phyloP scores from a whole-genome alignment of 1,140 invertebrate species.

The Harpegnathos saltator region DNA sequence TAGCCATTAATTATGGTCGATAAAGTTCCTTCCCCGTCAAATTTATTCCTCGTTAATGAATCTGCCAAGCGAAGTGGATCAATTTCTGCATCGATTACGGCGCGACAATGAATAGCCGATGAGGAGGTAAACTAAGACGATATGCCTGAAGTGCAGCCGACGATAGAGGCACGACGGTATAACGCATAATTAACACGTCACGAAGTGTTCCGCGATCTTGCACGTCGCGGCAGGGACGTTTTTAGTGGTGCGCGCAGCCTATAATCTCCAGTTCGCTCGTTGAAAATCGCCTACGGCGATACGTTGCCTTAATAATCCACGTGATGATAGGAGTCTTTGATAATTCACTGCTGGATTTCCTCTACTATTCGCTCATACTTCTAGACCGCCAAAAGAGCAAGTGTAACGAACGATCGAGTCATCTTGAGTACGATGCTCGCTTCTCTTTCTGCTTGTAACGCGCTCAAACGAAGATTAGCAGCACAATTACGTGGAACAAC shows the following conservation, averaged over 20 bases:
- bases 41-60: conserved; percentile 53
- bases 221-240: conserved; percentile 53
- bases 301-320: conserved; percentile 56
- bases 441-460: not conserved
- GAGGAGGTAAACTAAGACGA: conserved; percentile 56
- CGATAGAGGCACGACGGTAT: conserved; percentile 21
- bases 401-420: conserved; percentile 36
- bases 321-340: conserved; percentile 59
- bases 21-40: conserved; percentile 41
- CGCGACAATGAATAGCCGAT: conserved; percentile 56
- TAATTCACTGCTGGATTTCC: conserved; percentile 54
- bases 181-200: conserved; percentile 75
- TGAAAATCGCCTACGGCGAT: conserved; percentile 56
- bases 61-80: conserved; percentile 52
- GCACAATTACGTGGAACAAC: conserved; percentile 12
- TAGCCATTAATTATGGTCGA: conserved; percentile 31
- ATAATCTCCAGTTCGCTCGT: conserved; percentile 59
- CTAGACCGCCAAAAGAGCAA: conserved; percentile 14
- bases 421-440: not conserved
- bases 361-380: conserved; percentile 24
- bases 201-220: conserved; percentile 64
- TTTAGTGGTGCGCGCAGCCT: conserved; percentile 42
- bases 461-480: conserved; percentile 3
- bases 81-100: conserved; percentile 50
- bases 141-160: conserved; percentile 34